Evolutionary conservation across 92 coral and sea anemone genomes (phyloP), one percentile per base, ranked within the genome.

Genomic region (Umimayanthus chanpuru): DNA sequence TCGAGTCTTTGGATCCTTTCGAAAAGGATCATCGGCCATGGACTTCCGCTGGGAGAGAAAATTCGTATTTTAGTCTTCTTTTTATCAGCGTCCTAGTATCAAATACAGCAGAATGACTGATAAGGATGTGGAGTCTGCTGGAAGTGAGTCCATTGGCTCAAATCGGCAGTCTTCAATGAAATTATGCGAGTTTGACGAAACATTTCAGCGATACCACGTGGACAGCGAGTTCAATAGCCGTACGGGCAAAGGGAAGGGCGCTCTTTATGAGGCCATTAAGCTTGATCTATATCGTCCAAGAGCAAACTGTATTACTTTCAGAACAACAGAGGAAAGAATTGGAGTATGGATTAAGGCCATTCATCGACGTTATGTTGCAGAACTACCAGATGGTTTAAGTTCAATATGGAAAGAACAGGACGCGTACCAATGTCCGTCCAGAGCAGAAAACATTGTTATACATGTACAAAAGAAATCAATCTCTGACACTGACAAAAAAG

Each of bases 1-100:
- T 74, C 6, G 79, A 76, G 30, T 70, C 87, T 4, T 80, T 89
- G 21, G 55, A 89, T 53, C 90, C 88, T 65, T 38, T 89, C 25
- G 92, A 92, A 65, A 92, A 75, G 58, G 86, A 92, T 61, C 68
- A 61, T 61, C 73, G 73, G 73, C 73, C 73, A 67, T 67, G 73
- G 29, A 67, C 9, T 67, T 20, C 26, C 29, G 73, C 1, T 67
- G 73, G 73, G 73, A 67, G 73, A 67, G 73, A 67, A 67, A 67
- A 67, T 67, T 67, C 29, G 73, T 67, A 67, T 23, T 67, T 67
- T 67, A 67, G 29, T 67, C 73, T 67, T 67, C 73, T 67, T 67
- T 67, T 67, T 67, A 67, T 20, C 73, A 67, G 73, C 73, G 29
- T 67, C 73, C 73, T 67, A 67, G 73, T 67, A 67, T 67, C 73